Base-by-base conservation (phyloP, 2,797 vertebrate species). In the Anas flavirostris region DNA sequence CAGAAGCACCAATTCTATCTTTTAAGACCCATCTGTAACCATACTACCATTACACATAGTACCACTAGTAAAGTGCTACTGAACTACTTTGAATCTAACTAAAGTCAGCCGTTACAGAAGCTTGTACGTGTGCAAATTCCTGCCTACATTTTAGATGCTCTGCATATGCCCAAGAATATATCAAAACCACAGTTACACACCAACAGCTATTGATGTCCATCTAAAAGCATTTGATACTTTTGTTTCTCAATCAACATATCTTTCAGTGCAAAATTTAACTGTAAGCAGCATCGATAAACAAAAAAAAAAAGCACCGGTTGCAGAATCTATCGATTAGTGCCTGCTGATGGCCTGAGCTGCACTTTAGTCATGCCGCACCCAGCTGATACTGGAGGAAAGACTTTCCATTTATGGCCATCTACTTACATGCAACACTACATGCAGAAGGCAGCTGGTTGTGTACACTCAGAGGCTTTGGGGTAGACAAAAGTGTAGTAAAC, bases 351-450 rank as follows among this genome's bases (percentile, higher is more conserved):
- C 97, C 98, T 98, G 94, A 94, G 94, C 96, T 97, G 96, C 97
- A 96, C 98, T 97, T 96, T 97, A 97, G 97, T 96, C 98, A 98
- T 98, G 98, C 99, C 98, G 94, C 98, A 98, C 98, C 98, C 98
- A 98, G 98, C 98, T 97, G 98, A 94, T 97, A 98, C 97, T 98
- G 97, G 94, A 97, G 98, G 98, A 98, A 98, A 97, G 97, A 97
- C 95, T 95, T 98, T 88, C 97, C 98, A 98, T 97, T 98, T 96
- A 98, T 98, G 98, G 98, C 97, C 98, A 98, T 98, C 98, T 99
- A 98, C 98, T 98, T 97, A 97, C 99, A 99, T 99, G 99, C 99
- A 98, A 99, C 98, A 99, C 97, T 98, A 97, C 99, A 99, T 99
- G 99, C 99, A 98, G 95, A 97, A 98, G 98, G 98, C 98, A 98